phyloP scores from a whole-genome alignment of 2,797 vertebrate species.

The Myotis findleyi region DNA sequence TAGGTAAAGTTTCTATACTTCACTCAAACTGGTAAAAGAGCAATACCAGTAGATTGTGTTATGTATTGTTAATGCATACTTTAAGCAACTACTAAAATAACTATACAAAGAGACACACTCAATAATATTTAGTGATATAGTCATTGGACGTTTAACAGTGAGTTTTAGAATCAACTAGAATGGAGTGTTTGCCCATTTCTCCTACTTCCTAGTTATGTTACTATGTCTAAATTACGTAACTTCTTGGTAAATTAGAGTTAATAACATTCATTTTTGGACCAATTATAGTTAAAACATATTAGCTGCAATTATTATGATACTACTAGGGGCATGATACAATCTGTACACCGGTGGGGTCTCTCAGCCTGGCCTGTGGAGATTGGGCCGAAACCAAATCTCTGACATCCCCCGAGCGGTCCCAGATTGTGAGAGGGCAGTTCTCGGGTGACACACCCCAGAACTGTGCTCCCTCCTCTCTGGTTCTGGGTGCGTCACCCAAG shows the following conservation, averaged over 20 bases:
- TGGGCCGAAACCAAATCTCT: no score
- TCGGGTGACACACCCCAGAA: no score
- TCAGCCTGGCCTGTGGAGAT: no score
- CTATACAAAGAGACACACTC: no score
- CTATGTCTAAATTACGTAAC: neutral
- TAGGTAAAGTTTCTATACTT: neutral
- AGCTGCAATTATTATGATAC: neutral
- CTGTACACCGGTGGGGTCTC: no score
- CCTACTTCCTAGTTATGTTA: neutral
- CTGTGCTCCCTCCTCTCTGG: no score
- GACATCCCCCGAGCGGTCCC: no score
- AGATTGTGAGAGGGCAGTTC: no score
- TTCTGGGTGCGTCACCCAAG: no score
- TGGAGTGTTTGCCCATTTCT: neutral
- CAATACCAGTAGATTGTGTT: neutral
- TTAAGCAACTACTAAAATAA: no score
- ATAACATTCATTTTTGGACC: neutral
- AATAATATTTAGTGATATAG: neutral
- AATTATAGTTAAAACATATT: neutral
- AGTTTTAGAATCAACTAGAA: conserved; percentile 2
- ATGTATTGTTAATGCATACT: neutral
- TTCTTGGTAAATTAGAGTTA: neutral
- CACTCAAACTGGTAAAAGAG: neutral
- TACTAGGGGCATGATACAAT: no score
- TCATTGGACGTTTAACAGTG: neutral